A percentile compares a stretch with the other conserved stretches of the same genome.
Evolutionary conservation across 2,888 invertebrate species (phyloP).

Genomic region (Leptinotarsa rubiginosa): DNA sequence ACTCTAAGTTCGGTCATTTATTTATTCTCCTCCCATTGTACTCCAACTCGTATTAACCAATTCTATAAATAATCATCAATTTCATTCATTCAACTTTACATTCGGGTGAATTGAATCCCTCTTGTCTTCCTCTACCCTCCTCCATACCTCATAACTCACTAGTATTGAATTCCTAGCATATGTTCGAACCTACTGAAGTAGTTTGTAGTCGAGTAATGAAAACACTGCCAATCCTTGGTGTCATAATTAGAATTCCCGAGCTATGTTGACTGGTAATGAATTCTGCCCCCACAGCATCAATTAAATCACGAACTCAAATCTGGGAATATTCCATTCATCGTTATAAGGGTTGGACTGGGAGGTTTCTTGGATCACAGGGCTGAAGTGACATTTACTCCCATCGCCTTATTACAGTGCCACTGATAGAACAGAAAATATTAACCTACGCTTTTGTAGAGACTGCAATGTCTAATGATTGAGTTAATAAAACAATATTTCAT

Average conservation of each 20-base stretch:
- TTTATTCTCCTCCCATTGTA: no score
- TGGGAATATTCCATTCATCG: neutral
- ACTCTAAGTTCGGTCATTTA: no score
- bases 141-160: neutral
- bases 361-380: neutral
- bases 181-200: neutral
- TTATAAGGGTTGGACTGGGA: neutral
- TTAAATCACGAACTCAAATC: constrained; percentile 12
- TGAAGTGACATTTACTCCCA: no score
- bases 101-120: neutral
- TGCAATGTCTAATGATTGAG: no score
- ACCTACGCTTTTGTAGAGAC: no score
- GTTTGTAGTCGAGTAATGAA: neutral
- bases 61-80: no score
- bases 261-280: constrained; percentile 12
- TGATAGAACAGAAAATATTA: no score
- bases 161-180: neutral
- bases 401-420: no score
- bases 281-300: constrained; percentile 6
- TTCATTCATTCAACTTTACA: neutral
- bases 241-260: constrained; percentile 3
- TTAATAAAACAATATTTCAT: no score
- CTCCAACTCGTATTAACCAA: no score
- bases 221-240: neutral
- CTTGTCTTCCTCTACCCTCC: neutral